These are phyloP conservation scores for Popillia japonica DNA, from an alignment of 1,140 invertebrate species.

Conservation along the genomic window DNA sequence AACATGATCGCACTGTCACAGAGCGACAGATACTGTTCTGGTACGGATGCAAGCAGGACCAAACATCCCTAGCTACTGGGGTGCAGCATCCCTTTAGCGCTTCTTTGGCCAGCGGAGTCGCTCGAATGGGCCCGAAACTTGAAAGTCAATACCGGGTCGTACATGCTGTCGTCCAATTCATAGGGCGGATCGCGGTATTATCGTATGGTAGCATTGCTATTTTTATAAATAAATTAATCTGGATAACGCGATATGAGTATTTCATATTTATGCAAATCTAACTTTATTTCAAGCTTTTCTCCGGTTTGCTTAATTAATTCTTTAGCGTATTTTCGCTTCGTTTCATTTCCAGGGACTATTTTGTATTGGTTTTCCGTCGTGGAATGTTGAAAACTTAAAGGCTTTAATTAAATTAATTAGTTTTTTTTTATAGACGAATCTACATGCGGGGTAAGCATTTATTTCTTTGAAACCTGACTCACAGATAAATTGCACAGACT, in stretches of 20 bases:
- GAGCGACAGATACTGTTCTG: constrained; percentile 3
- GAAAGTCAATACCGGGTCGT: constrained; percentile 51
- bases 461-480: too few relatives aligned
- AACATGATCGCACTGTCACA: constrained; percentile 29
- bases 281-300: too few relatives aligned
- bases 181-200: constrained; percentile 45
- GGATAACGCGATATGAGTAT: background rate
- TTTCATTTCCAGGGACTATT: too few relatives aligned
- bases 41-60: constrained; percentile 11
- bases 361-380: too few relatives aligned
- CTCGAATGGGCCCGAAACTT: constrained; percentile 46
- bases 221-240: constrained; percentile 40
- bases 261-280: too few relatives aligned
- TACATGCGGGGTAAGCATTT: too few relatives aligned
- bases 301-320: too few relatives aligned
- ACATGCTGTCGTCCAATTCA: constrained; percentile 40
- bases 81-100: constrained; percentile 51
- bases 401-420: too few relatives aligned
- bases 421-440: too few relatives aligned
- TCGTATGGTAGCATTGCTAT: constrained; percentile 27
- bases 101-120: constrained; percentile 47
- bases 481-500: too few relatives aligned
- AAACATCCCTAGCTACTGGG: constrained; percentile 53
- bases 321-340: too few relatives aligned
- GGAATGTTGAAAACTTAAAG: too few relatives aligned